Percentiles rank a stretch among this genome's conserved stretches.
These are phyloP conservation scores for Leptonema lineaticorne DNA, from an alignment of 1,140 invertebrate species.

Conservation along the genomic window DNA sequence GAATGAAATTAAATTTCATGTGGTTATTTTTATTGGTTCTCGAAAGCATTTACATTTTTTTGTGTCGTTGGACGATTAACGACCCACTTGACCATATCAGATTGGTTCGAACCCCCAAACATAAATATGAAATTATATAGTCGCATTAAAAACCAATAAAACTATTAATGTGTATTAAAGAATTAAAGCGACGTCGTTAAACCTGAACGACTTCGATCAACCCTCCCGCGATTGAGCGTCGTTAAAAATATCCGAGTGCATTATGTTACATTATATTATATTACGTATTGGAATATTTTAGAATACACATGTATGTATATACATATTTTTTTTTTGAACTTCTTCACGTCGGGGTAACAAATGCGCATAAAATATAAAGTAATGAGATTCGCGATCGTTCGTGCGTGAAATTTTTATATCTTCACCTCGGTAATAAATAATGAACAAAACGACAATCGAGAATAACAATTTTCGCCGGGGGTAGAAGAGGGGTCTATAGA, in stretches of 20 bases:
- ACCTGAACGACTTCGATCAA: not conserved
- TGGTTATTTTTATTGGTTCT: too few relatives aligned
- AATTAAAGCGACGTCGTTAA: not conserved
- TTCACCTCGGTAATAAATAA: slow-evolving; percentile 35
- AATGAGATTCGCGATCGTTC: slow-evolving; percentile 32
- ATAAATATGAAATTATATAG: not conserved
- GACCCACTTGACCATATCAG: too few relatives aligned
- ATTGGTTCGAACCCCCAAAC: not conserved
- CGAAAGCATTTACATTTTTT: too few relatives aligned
- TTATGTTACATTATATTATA: not conserved
- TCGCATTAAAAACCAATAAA: not conserved
- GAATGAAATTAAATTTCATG: too few relatives aligned
- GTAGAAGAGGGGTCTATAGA: slow-evolving; percentile 22
- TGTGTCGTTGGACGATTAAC: too few relatives aligned
- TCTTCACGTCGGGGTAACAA: slow-evolving; percentile 3
- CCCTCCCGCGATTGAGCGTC: slow-evolving; percentile 1
- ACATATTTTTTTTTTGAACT: slow-evolving; percentile 6
- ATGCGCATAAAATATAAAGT: slow-evolving; percentile 22
- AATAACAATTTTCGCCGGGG: too few relatives aligned
- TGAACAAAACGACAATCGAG: slow-evolving; percentile 28
- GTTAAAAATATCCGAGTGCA: not conserved
- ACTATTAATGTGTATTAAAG: too few relatives aligned
- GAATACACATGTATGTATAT: not conserved
- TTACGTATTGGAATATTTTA: not conserved
- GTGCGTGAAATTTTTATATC: slow-evolving; percentile 41